Evolutionary conservation across 2,797 vertebrate species (phyloP).

Genomic region (Syndactyla subalaris): DNA sequence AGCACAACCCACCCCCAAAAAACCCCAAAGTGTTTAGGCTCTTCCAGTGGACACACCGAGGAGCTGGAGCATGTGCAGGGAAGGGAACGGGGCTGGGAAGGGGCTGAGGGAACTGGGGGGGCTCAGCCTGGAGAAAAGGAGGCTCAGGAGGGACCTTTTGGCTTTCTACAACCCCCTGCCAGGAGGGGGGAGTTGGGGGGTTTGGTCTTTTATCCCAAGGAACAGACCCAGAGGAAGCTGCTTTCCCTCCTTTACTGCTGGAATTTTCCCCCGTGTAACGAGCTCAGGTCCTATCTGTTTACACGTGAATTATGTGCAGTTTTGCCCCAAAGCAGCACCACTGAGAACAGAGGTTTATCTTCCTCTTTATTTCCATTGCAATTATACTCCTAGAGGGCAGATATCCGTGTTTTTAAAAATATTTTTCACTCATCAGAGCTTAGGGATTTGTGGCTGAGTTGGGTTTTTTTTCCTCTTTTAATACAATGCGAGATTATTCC

Average conservation of each 20-base stretch:
- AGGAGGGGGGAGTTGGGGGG: background rate
- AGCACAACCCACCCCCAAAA: background rate
- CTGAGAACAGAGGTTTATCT: slow-evolving; percentile 25
- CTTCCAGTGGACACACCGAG: fast-evolving
- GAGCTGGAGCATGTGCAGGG: fast-evolving
- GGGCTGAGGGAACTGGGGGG: background rate
- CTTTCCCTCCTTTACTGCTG: background rate
- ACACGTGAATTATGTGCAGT: background rate
- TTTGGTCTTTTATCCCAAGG: background rate
- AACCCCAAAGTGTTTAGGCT: fast-evolving
- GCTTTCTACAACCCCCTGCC: background rate
- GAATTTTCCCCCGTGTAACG: background rate
- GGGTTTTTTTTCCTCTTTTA: slow-evolving; percentile 15
- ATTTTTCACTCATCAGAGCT: slow-evolving; percentile 36
- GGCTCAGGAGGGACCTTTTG: background rate
- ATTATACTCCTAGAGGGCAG: slow-evolving; percentile 11
- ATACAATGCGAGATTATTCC: slow-evolving; percentile 38
- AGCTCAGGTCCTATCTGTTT: background rate
- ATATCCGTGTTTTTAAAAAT: background rate
- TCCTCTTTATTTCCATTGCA: background rate
- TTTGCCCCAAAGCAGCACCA: slow-evolving; percentile 34
- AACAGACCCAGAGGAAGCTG: background rate
- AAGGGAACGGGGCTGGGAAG: background rate
- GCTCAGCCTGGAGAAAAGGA: background rate
- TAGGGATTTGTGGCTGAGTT: slow-evolving; percentile 2